A percentile compares a stretch with the other conserved stretches of the same genome.
These are phyloP conservation scores for Sciurus niger DNA, from an alignment of 2,113 vertebrate species.

Conservation along the genomic window DNA sequence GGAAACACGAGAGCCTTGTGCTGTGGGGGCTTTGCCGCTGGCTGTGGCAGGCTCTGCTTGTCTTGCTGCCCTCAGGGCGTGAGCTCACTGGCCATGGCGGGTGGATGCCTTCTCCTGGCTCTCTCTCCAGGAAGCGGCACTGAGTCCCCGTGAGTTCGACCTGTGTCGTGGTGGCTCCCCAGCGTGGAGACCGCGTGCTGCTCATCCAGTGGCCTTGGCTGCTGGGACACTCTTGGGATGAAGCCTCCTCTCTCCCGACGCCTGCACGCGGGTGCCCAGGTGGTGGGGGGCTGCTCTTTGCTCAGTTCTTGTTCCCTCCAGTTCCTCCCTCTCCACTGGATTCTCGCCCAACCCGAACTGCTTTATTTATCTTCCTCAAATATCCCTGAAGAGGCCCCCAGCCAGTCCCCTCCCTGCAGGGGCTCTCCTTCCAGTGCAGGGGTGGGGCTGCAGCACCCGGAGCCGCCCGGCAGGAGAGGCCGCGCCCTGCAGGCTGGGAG, in stretches of 20 bases:
- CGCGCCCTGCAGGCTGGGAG: neutral
- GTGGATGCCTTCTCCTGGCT: accelerated
- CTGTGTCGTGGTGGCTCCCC: no score
- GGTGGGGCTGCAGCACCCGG: neutral
- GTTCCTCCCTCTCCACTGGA: no score
- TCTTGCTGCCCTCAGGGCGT: accelerated
- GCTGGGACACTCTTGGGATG: accelerated
- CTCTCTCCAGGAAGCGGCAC: neutral
- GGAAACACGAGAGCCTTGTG: accelerated
- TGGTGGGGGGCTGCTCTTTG: no score
- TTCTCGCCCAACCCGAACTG: neutral
- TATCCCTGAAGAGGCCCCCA: neutral
- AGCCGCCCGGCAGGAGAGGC: neutral
- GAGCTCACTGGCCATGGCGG: accelerated
- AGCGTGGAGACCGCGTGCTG: accelerated
- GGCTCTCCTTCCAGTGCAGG: neutral
- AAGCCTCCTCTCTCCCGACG: no score
- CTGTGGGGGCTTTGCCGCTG: neutral
- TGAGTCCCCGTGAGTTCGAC: no score
- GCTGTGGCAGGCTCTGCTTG: accelerated
- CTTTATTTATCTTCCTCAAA: neutral
- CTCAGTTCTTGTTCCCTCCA: no score
- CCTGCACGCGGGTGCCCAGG: no score
- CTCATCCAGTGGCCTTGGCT: neutral
- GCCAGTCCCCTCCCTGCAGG: accelerated